These are phyloP conservation scores for Caiman crocodilus DNA, from an alignment of 2,797 vertebrate species.

Conservation along the genomic window DNA sequence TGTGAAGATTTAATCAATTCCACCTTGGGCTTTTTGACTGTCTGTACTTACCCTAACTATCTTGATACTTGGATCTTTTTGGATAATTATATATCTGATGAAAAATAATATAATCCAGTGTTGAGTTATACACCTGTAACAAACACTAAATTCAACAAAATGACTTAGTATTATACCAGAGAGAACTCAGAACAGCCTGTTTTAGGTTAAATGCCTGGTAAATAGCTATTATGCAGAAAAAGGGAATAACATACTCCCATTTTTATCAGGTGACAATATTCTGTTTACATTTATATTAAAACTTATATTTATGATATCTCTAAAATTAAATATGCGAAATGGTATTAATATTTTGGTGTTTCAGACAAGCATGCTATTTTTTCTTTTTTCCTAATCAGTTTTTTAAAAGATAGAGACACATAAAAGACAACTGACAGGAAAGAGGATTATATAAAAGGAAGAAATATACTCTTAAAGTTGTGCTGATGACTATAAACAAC, in stretches of 20 bases:
- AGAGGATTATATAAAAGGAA: background rate
- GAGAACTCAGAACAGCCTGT: background rate
- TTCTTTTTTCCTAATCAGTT: background rate
- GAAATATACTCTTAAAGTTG: background rate
- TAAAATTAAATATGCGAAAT: background rate
- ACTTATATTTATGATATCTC: background rate
- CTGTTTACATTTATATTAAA: background rate
- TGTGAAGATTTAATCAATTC: too few species aligned
- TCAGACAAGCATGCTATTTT: background rate
- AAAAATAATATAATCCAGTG: too few species aligned
- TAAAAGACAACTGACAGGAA: background rate
- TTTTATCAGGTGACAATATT: background rate
- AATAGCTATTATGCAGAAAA: background rate
- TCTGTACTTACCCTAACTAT: too few species aligned
- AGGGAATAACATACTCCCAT: background rate
- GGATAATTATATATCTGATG: too few species aligned
- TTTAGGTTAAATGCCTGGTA: background rate
- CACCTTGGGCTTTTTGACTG: too few species aligned
- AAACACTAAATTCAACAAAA: background rate
- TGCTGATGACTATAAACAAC: constrained; percentile 21
- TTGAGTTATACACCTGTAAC: background rate
- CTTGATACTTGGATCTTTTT: too few species aligned
- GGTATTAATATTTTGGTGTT: background rate
- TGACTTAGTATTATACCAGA: background rate
- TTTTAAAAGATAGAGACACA: constrained; percentile 22